Evolutionary conservation across 2,113 vertebrate species (phyloP).

Genomic region (Corvus cornix): DNA sequence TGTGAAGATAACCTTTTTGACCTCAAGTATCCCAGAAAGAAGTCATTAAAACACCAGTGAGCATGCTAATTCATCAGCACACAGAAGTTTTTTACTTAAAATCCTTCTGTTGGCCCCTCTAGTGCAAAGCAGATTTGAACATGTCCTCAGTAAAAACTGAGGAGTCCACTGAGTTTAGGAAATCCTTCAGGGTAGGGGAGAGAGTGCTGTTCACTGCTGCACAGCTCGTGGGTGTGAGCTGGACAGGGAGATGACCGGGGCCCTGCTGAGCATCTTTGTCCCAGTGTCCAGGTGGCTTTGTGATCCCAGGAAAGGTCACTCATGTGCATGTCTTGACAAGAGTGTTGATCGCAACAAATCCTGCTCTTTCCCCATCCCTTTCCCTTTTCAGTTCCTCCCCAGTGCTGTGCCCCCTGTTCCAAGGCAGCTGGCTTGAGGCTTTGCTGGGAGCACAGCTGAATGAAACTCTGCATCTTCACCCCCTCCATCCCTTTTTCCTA

Average conservation of each 20-base stretch:
- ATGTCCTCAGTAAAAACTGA: neutral
- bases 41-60: neutral
- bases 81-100: neutral
- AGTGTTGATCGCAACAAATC: neutral
- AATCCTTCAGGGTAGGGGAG: neutral
- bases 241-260: rapidly evolving
- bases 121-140: neutral
- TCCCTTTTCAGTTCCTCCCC: neutral
- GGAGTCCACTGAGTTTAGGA: neutral
- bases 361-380: neutral
- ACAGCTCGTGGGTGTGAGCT: rapidly evolving
- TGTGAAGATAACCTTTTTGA: neutral
- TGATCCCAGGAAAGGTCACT: neutral
- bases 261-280: neutral
- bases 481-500: neutral
- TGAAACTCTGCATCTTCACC: neutral
- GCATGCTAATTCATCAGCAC: neutral
- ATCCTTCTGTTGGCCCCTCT: neutral
- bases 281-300: neutral
- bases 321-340: neutral
- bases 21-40: neutral
- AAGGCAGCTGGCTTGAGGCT: neutral
- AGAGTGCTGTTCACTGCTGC: neutral
- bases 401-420: rapidly evolving
- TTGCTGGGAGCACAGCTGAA: neutral